Evolutionary conservation across 2,797 vertebrate species (phyloP), one percentile per base, ranked within the genome.

Genomic region (Acestrorhynchus altus): DNA sequence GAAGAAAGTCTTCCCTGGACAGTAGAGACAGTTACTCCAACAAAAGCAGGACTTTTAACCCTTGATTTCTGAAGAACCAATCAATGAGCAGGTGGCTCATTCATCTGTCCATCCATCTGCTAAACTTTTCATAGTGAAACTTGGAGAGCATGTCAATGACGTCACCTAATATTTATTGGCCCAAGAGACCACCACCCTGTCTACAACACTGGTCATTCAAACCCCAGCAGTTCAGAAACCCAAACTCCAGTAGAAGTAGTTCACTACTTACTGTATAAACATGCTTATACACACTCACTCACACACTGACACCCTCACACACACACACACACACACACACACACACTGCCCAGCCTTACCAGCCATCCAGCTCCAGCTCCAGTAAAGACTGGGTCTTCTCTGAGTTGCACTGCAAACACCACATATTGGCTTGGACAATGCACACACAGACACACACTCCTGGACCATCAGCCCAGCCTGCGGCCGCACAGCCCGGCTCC

Each of bases 371-470:
- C 88, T 98, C 96, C 90, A 98, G 92, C 73, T 98, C 97, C 92
- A 98, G 91, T 88, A 99, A 87, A 61, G 96, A 98, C 93, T 96
- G 96, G 47, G 95, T 98, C 93, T 96, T 95, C 94, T 98, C 96
- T 16, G 96, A 96, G 87, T 95, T 95, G 91, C 97, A 98, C 91
- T 98, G 96, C 90, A 99, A 91, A 90, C 97, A 98, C 97, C 97
- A 99, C 96, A 98, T 97, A 93, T 70, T 91, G 90, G 90, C 52
- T 6, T 20, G 13, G 40, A 42, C 57, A 31, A 49, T 61, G 26
- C 56, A 49, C 52, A 12, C 52, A n/a, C 68, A 65, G 31, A 35
- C 31, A 35, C 69, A 49, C 26, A 56, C n/a, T 44, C 44, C 7
- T 40, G 60, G 51, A 76, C 71, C 80, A 65, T 74, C 68, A 56